Conservation (phyloP, 2,113 vertebrate species). For the Tichodroma muraria region DNA sequence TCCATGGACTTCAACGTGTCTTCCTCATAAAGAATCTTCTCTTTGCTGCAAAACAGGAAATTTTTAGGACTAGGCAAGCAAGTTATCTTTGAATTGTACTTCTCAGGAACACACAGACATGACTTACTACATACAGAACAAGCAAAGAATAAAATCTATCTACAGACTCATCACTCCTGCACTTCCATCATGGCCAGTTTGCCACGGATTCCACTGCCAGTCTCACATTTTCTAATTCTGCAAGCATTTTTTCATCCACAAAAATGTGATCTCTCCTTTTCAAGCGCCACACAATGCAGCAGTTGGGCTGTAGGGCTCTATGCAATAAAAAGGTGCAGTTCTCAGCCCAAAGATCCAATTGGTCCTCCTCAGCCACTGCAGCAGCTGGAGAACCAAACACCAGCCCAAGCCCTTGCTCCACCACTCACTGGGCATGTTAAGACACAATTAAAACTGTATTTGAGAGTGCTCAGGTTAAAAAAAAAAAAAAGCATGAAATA, state of each 20-base stretch:
- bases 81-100: not conserved
- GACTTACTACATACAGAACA: not conserved
- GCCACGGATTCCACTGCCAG: not conserved
- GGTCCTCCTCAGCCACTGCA: not conserved
- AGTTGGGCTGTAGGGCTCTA: not conserved
- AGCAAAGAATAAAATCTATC: not conserved
- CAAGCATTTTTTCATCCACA: not conserved
- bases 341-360: not conserved
- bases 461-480: not conserved
- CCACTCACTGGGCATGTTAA: not conserved
- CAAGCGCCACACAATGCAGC: not conserved
- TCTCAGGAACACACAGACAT: not conserved
- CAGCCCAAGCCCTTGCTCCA: not conserved
- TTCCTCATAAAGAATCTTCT: constrained; percentile 75
- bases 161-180: not conserved
- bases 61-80: not conserved
- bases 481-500: not conserved
- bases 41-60: constrained; percentile 65
- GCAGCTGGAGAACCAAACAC: not conserved
- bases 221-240: not conserved
- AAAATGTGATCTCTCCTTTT: not conserved
- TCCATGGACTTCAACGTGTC: constrained; percentile 64
- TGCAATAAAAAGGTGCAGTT: not conserved
- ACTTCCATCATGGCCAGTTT: not conserved
- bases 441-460: not conserved